Evolutionary conservation across 2,888 invertebrate genomes (phyloP).

Genomic region (Strigamia crassipes): DNA sequence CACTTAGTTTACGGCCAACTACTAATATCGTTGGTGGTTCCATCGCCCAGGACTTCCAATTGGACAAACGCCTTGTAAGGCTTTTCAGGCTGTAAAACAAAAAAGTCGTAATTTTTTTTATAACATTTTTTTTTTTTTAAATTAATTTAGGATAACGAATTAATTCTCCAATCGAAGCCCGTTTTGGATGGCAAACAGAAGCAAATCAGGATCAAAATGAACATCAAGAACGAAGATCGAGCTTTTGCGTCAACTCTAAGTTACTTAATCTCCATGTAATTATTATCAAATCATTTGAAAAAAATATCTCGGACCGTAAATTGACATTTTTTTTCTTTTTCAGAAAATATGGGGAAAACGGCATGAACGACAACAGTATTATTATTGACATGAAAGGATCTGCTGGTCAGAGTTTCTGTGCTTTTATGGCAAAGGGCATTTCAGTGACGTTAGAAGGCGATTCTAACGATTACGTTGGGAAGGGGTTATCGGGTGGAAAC

Average conservation of each 20-base stretch:
- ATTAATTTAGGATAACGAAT: conserved; percentile 67
- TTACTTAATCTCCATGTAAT: conserved; percentile 91
- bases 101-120: too few relatives aligned
- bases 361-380: conserved; percentile 80
- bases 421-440: conserved; percentile 90
- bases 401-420: conserved; percentile 98
- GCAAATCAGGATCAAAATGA: conserved; percentile 73
- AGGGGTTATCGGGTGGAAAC: conserved; percentile 92
- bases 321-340: conserved; percentile 52
- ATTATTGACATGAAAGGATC: conserved; percentile 85
- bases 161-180: conserved; percentile 73
- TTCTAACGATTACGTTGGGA: conserved; percentile 97
- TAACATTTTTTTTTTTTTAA: not conserved
- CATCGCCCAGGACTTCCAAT: conserved; percentile 68
- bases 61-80: conserved; percentile 58
- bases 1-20: conserved; percentile 84
- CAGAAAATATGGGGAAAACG: conserved; percentile 84
- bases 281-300: conserved; percentile 50
- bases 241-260: conserved; percentile 93
- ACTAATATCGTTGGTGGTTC: conserved; percentile 90
- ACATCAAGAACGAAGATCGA: conserved; percentile 87
- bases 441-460: conserved; percentile 92
- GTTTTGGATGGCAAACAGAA: conserved; percentile 75
- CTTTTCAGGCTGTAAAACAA: too few relatives aligned
- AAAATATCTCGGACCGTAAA: conserved; percentile 51